Evolutionary conservation across 1,140 invertebrate genomes (phyloP), one percentile per base, ranked within the genome.

Genomic region (Pseudachorutes palmiensis): DNA sequence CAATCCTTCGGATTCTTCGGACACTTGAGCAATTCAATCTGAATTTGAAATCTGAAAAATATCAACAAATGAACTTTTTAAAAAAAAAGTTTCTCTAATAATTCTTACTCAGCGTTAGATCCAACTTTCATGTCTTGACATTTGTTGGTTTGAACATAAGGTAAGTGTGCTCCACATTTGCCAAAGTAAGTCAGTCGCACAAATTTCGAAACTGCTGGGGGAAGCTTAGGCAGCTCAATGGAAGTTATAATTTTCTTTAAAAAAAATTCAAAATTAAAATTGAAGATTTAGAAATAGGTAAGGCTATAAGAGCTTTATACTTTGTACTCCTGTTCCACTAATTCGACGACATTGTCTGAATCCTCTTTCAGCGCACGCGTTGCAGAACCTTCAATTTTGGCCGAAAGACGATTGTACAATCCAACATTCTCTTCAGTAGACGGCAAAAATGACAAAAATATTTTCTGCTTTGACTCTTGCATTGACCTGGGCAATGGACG

Each of bases 331-430:
- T 92, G 87, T 69, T 85, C 83, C 64, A 98, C 90, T 41, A 98
- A 82, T 64, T 90, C 84, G 2, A 97, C 92, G 60, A 99, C 90
- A 77, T 98, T 98, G 58, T 86, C 86, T 0, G 94, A 97, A 79
- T 97, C 91, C 57, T 88, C 80, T 0, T 88, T 88, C 16, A 99
- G 80, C 65, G 86, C 84, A 30, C 92, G 94, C 55, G 88, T 86
- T 70, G 87, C 89, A 2, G 95, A 87, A 75, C 87, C 90, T 81
- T 90, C 88, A 70, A 91, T 89, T 70, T 88, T 84, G 31, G 85
- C 80, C 26, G 83, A 86, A 1, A 98, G 80, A 74, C 85, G 83
- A 71, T 89, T 82, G 79, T 99, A 99, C 24, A 94, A 85, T 5
- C 80, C 79, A 67, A 88, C 83, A 75, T 96, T 90, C 60, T 87